Evolutionary conservation across 2,113 vertebrate species (phyloP), one percentile per base, ranked within the genome.

Genomic region (human): DNA sequence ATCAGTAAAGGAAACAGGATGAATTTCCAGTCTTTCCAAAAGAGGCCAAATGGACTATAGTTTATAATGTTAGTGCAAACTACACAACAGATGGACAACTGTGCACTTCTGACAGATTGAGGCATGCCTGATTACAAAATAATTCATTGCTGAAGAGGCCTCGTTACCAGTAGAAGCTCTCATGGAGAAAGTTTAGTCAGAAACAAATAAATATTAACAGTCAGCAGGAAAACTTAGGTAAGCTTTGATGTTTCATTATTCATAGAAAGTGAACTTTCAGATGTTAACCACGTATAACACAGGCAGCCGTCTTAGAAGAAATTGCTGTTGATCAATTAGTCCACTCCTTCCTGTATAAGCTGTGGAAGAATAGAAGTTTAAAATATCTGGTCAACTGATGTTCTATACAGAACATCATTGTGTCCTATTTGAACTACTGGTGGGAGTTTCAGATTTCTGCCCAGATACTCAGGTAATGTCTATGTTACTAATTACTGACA

Each of bases 11-110:
- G 27, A 90, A 93, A 83, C 27, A 81, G 80, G 52, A 89, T 73
- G 10, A 93, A 78, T 97, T 95, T 92, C 5, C 64, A 83, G 10
- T 88, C 92, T 82, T 93, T 89, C 17, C 59, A 89, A 94, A 85
- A 70, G 59, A 90, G 7, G 79, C 20, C 72, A 92, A 94, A 92
- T 52, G 55, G 16, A 97, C 57, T 32, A 16, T 3, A 45, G 17
- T 32, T 87, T 87, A 61, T 80, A 72, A 48, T 32, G 22, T 59
- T 79, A 72, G 70, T 81, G 45, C 78, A 87, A 92, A 85, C 43
- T 55, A 35, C 8, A 80, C 25, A 90, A 38, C 87, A 94, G 72
- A 90, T 61, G 88, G 76, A 88, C 40, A 93, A 82, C 14, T 55
- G 64, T 68, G 57, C 5, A 68, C 52, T 95, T 94, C 30, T 95